Evolutionary conservation across 2,113 vertebrate genomes (phyloP).

Genomic region (Regulus satrapa): DNA sequence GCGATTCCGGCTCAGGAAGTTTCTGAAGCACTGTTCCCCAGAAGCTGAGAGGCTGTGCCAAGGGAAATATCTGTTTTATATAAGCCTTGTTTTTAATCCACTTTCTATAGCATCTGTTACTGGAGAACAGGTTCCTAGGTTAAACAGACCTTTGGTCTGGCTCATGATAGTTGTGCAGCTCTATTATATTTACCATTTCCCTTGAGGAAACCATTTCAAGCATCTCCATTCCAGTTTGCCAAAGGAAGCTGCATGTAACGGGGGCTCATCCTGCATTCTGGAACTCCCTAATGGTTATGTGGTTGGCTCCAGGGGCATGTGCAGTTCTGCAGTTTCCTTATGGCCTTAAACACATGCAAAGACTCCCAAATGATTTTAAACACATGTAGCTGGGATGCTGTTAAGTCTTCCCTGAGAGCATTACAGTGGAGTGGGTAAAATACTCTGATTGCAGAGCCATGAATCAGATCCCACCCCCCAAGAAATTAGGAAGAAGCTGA

Average conservation of each 20-base stretch:
- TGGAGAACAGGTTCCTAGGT: not conserved
- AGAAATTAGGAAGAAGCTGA: not conserved
- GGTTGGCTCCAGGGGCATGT: not conserved
- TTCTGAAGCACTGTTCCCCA: not conserved
- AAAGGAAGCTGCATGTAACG: not conserved
- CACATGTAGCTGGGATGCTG: not conserved
- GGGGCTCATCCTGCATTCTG: not conserved
- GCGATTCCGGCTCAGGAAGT: not conserved
- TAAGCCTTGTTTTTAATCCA: slow-evolving; percentile 31
- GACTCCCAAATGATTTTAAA: not conserved
- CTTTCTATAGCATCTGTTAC: slow-evolving; percentile 46
- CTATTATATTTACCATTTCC: not conserved
- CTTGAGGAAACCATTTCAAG: not conserved
- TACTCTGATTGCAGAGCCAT: not conserved
- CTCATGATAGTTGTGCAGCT: not conserved
- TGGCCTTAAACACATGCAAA: not conserved
- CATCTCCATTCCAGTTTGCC: not conserved
- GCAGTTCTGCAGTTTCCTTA: not conserved
- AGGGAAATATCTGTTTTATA: slow-evolving; percentile 24
- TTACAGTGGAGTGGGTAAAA: not conserved
- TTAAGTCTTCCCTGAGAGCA: not conserved
- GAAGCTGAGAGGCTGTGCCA: not conserved
- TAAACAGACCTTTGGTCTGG: slow-evolving; percentile 24
- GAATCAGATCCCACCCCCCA: not conserved
- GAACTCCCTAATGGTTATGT: not conserved